Evolutionary conservation across 92 coral and sea anemone genomes (phyloP).

Genomic region (Meandrina meandrites): DNA sequence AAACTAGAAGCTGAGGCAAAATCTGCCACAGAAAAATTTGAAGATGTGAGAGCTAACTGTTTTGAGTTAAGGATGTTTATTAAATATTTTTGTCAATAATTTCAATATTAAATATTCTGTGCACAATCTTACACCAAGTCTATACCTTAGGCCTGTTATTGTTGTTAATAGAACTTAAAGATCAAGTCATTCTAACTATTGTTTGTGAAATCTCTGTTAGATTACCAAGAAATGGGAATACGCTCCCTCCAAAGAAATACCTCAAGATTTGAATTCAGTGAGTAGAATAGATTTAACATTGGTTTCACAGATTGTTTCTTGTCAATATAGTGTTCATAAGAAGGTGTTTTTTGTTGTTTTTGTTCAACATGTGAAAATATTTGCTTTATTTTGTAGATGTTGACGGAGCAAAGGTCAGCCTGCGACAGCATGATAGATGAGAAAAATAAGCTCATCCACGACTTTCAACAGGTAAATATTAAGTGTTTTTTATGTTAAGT

Average conservation of each 20-base stretch:
- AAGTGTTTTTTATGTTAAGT: not conserved
- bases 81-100: too few relatives aligned
- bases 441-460: constrained; percentile 91
- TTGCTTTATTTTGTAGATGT: constrained; percentile 62
- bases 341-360: not conserved
- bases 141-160: not conserved
- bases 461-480: constrained; percentile 84
- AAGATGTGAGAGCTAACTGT: constrained; percentile 61
- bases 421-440: constrained; percentile 96
- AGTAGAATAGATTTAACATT: constrained; percentile 29
- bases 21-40: constrained; percentile 97
- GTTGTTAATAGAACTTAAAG: too few relatives aligned
- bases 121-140: not conserved
- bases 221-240: constrained; percentile 97
- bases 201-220: constrained; percentile 33
- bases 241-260: constrained; percentile 92
- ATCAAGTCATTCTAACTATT: not conserved
- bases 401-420: constrained; percentile 81
- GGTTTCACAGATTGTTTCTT: not conserved
- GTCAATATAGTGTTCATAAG: not conserved
- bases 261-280: constrained; percentile 89
- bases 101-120: not conserved
- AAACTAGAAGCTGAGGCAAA: constrained; percentile 95
- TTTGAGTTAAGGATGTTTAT: not conserved
- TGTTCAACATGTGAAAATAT: not conserved